These are phyloP conservation scores for Corythornis vintsioides DNA, from an alignment of 2,113 vertebrate species.

Conservation along the genomic window DNA sequence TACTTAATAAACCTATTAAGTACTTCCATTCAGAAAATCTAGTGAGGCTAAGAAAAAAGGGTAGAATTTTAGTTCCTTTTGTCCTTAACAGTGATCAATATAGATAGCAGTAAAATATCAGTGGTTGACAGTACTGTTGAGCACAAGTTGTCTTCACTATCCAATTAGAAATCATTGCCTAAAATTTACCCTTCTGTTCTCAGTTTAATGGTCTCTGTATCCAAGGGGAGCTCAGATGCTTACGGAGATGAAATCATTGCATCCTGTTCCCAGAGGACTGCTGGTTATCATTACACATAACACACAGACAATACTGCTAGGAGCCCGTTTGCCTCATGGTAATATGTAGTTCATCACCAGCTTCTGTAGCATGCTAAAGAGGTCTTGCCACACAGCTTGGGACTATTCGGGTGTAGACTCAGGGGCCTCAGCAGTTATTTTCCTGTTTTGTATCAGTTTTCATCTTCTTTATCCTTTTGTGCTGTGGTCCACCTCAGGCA, in stretches of 20 bases:
- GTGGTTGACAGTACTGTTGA: slow-evolving; percentile 14
- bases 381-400: slow-evolving; percentile 80
- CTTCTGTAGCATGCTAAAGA: slow-evolving; percentile 82
- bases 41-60: neutral
- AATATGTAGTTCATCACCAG: slow-evolving; percentile 86
- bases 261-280: slow-evolving; percentile 76
- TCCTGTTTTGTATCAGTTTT: slow-evolving; percentile 85
- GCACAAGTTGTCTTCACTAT: slow-evolving; percentile 42
- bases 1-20: neutral
- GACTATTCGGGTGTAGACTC: slow-evolving; percentile 75
- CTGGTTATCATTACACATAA: slow-evolving; percentile 82
- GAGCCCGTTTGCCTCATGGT: slow-evolving; percentile 80
- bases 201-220: slow-evolving; percentile 80
- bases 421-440: slow-evolving; percentile 85
- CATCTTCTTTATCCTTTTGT: slow-evolving; percentile 90
- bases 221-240: slow-evolving; percentile 84
- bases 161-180: slow-evolving; percentile 80
- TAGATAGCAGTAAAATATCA: slow-evolving; percentile 25
- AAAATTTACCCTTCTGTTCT: slow-evolving; percentile 89
- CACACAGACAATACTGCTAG: slow-evolving; percentile 76
- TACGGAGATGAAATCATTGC: slow-evolving; percentile 77
- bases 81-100: neutral
- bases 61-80: neutral
- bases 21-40: neutral
- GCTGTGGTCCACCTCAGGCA: slow-evolving; percentile 83